Conservation (phyloP, 2,113 vertebrate genomes). For the Vombatus ursinus region DNA sequence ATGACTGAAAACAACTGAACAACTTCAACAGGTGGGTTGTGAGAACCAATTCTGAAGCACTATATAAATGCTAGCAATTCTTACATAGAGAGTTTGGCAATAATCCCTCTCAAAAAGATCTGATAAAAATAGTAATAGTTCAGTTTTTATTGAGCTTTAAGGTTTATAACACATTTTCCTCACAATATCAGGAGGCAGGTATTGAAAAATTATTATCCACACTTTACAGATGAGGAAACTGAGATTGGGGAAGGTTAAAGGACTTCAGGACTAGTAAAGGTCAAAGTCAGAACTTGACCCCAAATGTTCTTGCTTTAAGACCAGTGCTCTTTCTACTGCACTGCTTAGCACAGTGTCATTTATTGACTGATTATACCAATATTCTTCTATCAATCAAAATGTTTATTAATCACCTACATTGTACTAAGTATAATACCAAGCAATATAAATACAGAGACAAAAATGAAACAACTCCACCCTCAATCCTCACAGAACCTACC, state of each 20-base stretch:
- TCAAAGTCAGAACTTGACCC: not conserved
- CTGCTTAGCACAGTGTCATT: not conserved
- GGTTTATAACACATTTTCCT: not conserved
- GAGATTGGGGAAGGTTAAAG: not conserved
- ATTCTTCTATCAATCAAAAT: not conserved
- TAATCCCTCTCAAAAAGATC: not conserved
- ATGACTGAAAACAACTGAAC: not conserved
- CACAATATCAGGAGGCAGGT: not conserved
- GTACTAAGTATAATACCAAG: not conserved
- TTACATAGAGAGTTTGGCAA: not conserved
- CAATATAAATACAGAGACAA: not conserved
- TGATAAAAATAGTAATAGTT: not conserved
- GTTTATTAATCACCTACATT: not conserved
- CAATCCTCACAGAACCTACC: not conserved
- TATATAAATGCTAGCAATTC: not conserved
- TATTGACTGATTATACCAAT: not conserved
- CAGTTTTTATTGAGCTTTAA: not conserved
- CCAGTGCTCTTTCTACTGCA: not conserved
- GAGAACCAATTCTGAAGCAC: not conserved
- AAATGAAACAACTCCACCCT: not conserved
- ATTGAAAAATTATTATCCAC: not conserved
- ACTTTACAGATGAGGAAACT: not conserved
- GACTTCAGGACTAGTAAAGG: not conserved
- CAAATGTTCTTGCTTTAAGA: too few relatives aligned
- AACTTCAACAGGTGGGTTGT: not conserved